Conservation (phyloP, 2,797 vertebrate genomes). For the Simalia tracyae region DNA sequence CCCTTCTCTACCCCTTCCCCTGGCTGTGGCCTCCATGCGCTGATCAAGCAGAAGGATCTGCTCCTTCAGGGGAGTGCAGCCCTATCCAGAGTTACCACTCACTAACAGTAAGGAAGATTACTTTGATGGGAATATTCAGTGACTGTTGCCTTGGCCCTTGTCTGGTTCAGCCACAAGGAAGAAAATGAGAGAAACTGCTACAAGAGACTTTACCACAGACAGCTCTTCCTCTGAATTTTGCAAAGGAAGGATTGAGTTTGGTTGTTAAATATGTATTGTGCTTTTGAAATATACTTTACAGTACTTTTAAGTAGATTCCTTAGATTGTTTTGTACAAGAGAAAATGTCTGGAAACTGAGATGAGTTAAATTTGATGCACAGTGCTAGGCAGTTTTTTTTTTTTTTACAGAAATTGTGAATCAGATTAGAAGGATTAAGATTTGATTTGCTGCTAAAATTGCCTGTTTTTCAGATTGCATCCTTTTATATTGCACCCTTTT, state of each 20-base stretch:
- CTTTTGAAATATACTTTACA: background rate
- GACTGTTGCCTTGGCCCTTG: background rate
- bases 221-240: background rate
- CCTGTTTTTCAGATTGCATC: background rate
- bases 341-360: background rate
- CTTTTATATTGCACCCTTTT: background rate
- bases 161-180: background rate
- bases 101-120: background rate
- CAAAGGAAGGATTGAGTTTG: background rate
- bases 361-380: background rate
- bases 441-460: background rate
- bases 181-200: background rate
- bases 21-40: background rate
- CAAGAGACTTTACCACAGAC: background rate
- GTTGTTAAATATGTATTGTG: background rate
- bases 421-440: background rate
- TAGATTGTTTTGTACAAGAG: background rate
- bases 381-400: background rate
- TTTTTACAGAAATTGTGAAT: background rate
- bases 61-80: background rate
- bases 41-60: background rate
- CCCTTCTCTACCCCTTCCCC: background rate
- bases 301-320: background rate
- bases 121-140: background rate
- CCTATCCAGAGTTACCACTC: background rate